Base-by-base conservation (phyloP, 1,140 invertebrate genomes). In the Aphis craccivora region DNA sequence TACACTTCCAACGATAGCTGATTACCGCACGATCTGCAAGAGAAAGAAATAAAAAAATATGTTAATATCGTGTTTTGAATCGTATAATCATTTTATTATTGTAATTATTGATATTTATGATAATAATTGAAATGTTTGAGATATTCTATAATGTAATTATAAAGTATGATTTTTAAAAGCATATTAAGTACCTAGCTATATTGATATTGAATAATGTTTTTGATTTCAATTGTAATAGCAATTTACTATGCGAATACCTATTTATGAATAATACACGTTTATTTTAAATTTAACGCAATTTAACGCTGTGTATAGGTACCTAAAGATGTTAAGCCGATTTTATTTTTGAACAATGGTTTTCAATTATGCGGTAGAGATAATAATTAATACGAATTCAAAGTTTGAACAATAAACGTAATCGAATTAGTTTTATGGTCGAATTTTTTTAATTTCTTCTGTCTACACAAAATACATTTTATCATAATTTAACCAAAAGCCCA, bases 1-100 rank as follows among this genome's bases (percentile, higher is more conserved):
- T 93, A 94, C 25, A 94, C 93, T 55, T 98, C 98, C 93, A 98
- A 95, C 45, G 96, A 96, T 94, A 98, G 95, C 94, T 96, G 96
- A 95, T 96, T 97, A 53, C 97, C 97, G 87, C 96, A 96, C 18
- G 96, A 96, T 95, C 96, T 97, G 95, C 18, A 93, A 76, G 35
- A n/a, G n/a, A 87, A 87, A 45, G 0, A 87, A 48, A 9, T 30
- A 20, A 48, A n/a, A 87, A 55, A 40, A 11, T 11, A 25, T 1
- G 23, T 86, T 45, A 86, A 45, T 30, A 30, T 45, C 43, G 30
- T 14, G 25, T 83, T n/a, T 76, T 67, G 11, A 67, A 30, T 67
- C 1, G 30, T 14, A 14, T 40, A 40, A 40, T 11, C 30, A 4
- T 67, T 67, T 67, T 67, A 9, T 60, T 11, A 30, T 67, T 11